Percentiles rank a stretch among this genome's conserved stretches.
These are phyloP conservation scores for Parauchenoglanis ngamensis DNA, from an alignment of 2,797 vertebrate genomes.

Conservation along the genomic window DNA sequence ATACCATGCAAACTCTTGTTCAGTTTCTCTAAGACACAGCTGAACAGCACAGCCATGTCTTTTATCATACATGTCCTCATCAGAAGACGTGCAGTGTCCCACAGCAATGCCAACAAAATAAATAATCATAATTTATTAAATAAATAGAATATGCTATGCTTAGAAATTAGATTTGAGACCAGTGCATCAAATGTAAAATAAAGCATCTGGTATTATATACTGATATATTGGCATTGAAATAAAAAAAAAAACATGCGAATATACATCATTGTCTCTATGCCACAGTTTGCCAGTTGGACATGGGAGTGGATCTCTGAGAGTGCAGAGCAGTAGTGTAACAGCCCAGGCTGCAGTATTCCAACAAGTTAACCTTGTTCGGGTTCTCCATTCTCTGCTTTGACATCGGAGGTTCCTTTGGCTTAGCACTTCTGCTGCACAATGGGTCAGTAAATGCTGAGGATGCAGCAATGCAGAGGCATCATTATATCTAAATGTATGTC, in stretches of 20 bases:
- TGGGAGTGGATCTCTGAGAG: slow-evolving; percentile 1
- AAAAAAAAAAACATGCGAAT: slow-evolving; percentile 34
- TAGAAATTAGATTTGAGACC: slow-evolving; percentile 27
- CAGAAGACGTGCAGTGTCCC: slow-evolving; percentile 11
- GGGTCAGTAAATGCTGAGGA: slow-evolving; percentile 30
- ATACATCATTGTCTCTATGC: slow-evolving; percentile 26
- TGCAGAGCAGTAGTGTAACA: slow-evolving; percentile 9
- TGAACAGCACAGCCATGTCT: slow-evolving; percentile 5
- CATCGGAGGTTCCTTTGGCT: not conserved
- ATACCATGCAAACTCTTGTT: slow-evolving; percentile 38
- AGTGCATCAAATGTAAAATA: slow-evolving; percentile 60
- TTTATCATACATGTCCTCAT: not conserved
- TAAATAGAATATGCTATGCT: slow-evolving; percentile 57
- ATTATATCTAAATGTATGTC: slow-evolving; percentile 59
- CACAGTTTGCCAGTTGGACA: slow-evolving; percentile 16
- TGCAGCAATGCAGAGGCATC: slow-evolving; percentile 32
- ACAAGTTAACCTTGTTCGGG: slow-evolving; percentile 2
- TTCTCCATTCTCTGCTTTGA: slow-evolving; percentile 19
- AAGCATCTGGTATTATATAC: slow-evolving; percentile 60
- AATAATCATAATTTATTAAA: slow-evolving; percentile 64
- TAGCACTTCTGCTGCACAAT: slow-evolving; percentile 26
- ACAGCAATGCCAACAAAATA: slow-evolving; percentile 24
- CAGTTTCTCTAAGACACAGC: slow-evolving; percentile 4
- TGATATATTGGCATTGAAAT: slow-evolving; percentile 16
- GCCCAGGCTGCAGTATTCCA: slow-evolving; percentile 6